These are phyloP conservation scores for Potorous gilbertii DNA, from an alignment of 2,797 vertebrate species.

Conservation along the genomic window DNA sequence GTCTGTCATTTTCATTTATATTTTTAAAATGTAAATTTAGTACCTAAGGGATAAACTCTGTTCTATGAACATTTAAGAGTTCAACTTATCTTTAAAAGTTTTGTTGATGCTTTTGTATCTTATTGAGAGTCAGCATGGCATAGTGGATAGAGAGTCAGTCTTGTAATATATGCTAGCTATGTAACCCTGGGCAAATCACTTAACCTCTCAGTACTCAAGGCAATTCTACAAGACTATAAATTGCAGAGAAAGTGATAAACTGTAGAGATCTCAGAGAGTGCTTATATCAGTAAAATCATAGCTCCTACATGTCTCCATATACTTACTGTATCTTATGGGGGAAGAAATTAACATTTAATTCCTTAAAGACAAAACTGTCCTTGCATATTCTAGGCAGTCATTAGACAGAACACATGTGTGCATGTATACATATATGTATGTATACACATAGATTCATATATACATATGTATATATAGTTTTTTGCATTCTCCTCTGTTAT, in stretches of 20 bases:
- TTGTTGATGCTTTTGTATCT: constrained; percentile 53
- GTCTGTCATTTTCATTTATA: background rate
- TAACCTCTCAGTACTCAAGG: background rate
- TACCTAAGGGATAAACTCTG: constrained; percentile 61
- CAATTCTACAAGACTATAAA: background rate
- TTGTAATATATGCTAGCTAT: background rate
- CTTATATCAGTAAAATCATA: background rate
- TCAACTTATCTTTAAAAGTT: constrained; percentile 65
- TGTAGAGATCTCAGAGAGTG: background rate
- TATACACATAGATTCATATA: too few species aligned
- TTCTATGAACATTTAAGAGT: constrained; percentile 66
- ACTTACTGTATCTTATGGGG: background rate
- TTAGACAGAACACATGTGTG: background rate
- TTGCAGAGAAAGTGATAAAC: background rate
- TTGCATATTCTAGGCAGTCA: constrained; percentile 32
- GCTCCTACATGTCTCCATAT: background rate
- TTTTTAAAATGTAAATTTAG: constrained; percentile 62
- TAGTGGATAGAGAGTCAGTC: background rate
- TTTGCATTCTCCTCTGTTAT: background rate
- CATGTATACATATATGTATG: background rate
- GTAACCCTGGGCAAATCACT: background rate
- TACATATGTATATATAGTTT: background rate
- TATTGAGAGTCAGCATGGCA: background rate
- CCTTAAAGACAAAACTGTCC: constrained; percentile 28
- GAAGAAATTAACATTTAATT: constrained; percentile 71